Percentiles rank a stretch among this genome's conserved stretches.
These are phyloP conservation scores for Trichoplax adhaerens DNA, from an alignment of 37 sponge, comb jelly and placozoan genomes.

Conservation along the genomic window DNA sequence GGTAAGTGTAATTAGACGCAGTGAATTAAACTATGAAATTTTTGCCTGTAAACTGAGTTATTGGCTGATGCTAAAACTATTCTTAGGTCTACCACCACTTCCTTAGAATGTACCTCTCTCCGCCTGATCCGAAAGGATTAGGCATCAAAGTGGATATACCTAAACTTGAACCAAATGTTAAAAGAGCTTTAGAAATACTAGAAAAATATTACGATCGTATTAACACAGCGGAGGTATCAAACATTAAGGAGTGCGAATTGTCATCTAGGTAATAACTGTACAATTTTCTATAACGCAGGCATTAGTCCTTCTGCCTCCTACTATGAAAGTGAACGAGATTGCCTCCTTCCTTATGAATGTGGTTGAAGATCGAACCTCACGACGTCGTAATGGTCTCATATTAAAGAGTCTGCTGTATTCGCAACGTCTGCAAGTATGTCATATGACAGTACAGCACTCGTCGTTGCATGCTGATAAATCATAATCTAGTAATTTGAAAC, in stretches of 20 bases:
- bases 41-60: neutral
- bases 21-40: conserved; percentile 1
- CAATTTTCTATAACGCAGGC: conserved; percentile 19
- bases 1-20: neutral
- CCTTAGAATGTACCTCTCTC: conserved; percentile 54
- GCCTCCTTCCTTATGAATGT: conserved; percentile 42
- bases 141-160: neutral
- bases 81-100: conserved; percentile 51
- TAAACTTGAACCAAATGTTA: conserved; percentile 32
- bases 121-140: conserved; percentile 21
- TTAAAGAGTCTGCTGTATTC: conserved; percentile 39
- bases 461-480: neutral
- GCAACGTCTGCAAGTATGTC: conserved; percentile 51
- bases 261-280: neutral
- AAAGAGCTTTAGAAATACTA: conserved; percentile 42
- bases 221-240: conserved; percentile 52
- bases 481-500: neutral
- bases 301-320: conserved; percentile 33
- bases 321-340: conserved; percentile 19
- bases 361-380: conserved; percentile 26
- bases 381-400: conserved; percentile 30
- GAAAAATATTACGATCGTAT: conserved; percentile 41
- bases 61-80: neutral
- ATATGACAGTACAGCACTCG: neutral
- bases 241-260: neutral